Percentiles rank a stretch among this genome's conserved stretches.
These are phyloP conservation scores for Caenorhabditis becei DNA, from an alignment of 2,888 invertebrate species.

Conservation along the genomic window DNA sequence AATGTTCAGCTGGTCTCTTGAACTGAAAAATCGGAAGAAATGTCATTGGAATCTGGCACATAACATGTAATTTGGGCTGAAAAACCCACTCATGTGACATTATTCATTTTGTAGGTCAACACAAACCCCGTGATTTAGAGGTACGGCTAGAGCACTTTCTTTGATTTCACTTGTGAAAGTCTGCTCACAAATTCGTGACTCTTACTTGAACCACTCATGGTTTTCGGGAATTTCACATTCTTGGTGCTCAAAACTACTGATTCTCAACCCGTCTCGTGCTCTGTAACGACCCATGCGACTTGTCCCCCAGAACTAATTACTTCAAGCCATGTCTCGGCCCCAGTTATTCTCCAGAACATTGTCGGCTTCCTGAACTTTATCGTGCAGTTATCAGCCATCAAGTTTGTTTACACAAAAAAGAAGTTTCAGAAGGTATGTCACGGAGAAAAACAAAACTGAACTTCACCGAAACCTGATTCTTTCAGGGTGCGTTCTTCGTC, in stretches of 20 bases:
- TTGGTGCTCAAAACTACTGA: too few species aligned
- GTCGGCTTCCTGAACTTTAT: not conserved
- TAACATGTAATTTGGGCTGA: not conserved
- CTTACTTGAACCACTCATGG: too few species aligned
- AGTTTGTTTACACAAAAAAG: conserved; percentile 2
- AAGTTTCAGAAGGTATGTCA: not conserved
- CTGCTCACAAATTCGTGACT: too few species aligned
- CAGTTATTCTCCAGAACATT: conserved; percentile 3
- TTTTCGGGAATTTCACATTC: too few species aligned
- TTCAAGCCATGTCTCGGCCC: not conserved
- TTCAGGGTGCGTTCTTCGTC: conserved; percentile 23
- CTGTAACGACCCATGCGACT: too few species aligned
- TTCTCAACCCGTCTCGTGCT: too few species aligned
- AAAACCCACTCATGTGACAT: not conserved
- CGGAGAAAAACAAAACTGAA: not conserved
- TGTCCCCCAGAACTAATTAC: not conserved
- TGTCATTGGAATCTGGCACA: not conserved
- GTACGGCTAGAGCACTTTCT: not conserved
- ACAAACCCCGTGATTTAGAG: not conserved
- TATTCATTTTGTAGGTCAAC: not conserved
- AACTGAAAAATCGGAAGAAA: not conserved
- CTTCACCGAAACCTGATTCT: not conserved
- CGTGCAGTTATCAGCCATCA: not conserved
- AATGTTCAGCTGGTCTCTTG: not conserved
- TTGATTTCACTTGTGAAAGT: too few species aligned